Conservation (phyloP, 1,140 invertebrate genomes). For the Lamellibrachia luymesi region DNA sequence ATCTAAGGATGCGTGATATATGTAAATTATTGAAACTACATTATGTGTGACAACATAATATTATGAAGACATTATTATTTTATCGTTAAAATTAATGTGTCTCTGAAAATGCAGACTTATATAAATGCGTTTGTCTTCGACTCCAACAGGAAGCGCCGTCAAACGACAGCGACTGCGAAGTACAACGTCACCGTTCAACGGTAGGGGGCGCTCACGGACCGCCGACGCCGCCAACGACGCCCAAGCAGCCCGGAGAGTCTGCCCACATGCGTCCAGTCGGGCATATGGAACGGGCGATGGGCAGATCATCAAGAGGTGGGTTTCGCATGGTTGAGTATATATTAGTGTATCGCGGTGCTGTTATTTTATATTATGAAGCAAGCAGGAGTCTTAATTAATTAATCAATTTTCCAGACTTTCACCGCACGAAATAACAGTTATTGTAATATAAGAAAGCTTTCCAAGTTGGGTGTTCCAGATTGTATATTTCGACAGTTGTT, state of each 20-base stretch:
- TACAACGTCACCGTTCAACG: background rate
- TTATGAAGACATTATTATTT: no score
- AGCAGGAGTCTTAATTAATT: no score
- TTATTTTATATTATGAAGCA: background rate
- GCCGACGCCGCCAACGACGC: constrained; percentile 11
- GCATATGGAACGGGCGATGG: background rate
- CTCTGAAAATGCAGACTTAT: no score
- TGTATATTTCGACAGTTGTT: no score
- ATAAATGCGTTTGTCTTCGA: background rate
- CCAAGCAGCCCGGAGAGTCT: background rate
- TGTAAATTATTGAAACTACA: no score
- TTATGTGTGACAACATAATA: no score
- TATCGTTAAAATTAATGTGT: no score
- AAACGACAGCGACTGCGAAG: background rate
- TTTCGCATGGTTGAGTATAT: background rate
- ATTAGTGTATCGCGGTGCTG: background rate
- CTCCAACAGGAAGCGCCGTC: background rate
- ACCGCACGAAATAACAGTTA: no score
- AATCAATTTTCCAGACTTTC: no score
- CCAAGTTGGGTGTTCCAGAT: no score
- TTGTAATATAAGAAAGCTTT: no score
- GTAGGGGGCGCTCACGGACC: background rate
- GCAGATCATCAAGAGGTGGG: background rate
- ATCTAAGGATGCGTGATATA: no score
- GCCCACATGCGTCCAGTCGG: background rate